Base-by-base conservation (phyloP, 2,888 invertebrate species). In the Cotesia congregata region DNA sequence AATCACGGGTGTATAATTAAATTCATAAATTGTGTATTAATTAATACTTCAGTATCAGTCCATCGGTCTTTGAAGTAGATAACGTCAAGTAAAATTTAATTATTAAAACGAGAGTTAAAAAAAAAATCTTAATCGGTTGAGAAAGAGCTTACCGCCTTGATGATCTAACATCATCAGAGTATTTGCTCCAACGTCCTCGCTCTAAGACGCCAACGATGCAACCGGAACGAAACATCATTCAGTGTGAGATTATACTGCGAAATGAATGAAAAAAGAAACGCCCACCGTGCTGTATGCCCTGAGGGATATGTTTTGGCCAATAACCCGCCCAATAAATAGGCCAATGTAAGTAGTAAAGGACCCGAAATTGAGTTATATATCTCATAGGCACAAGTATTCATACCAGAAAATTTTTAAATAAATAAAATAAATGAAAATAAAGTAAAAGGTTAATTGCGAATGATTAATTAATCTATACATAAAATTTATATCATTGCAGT, bases 161-260 rank as follows among this genome's bases (percentile, higher is more conserved):
- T 95, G 94, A 91, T 94, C 93, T 92, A 97, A 93, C 93, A 94
- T 94, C 91, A 95, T 94, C 92, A 96, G 92, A 90, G 97, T 97
- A 92, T 95, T 94, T 91, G 95, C 94, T 91, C 96, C 97, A 90
- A 95, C 93, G 90, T 97, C 97, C 93, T 96, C 95, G 93, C 96
- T 96, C 97, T 97, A 94, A 91, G 93, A 86, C 91, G 92, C 91
- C 82, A 84, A 82, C 78, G 83, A 78, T 82, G 82, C 80, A 80
- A 80, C 82, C 82, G 84, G 85, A 86, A 86, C 81, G 85, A 86
- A 86, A 86, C 83, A 85, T 86, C 83, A 83, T 85, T 85, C 83
- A 85, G 84, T 85, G 83, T 82, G 83, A 83, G 84, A 80, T 82
- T 83, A 84, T 82, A 85, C 85, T 83, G 85, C 84, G 83, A 83